Base-by-base conservation (phyloP, 2,888 invertebrate species). In the Oegoconia quadripuncta region DNA sequence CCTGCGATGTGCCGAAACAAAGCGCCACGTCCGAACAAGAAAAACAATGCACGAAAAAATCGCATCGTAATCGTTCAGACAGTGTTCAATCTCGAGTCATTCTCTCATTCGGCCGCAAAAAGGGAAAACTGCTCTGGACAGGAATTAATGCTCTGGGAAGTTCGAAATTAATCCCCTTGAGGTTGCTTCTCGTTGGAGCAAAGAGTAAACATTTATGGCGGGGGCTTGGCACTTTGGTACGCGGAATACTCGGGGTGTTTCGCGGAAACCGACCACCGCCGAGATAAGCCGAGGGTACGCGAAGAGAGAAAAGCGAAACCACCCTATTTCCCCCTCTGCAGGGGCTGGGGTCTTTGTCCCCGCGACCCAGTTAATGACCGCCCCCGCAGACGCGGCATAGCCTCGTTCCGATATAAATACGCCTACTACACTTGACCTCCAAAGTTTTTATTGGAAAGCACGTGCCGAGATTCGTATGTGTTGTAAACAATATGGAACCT, bases 401-500 rank as follows among this genome's bases (percentile, higher is more conserved):
- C 78, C 84, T 79, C 80, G 82, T 72, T 73, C 61, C 74, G 81
- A 82, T 83, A 87, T 86, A 87, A 84, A 86, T 84, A 83, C 83
- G 80, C 84, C 83, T 81, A 83, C 84, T 86, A 86, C 86, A 86
- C 86, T 87, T 87, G 86, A 87, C 86, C 86, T 86, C 84, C 74
- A 86, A 86, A 84, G 79, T 84, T 87, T 86, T 86, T 86, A 84
- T 86, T 83, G 80, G 75, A 82, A 81, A 81, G 69, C 84, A 84
- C 81, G 83, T 81, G 82, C 77, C 68, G 69, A 77, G 74, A 78
- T 66, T n/a, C 69, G 72, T 68, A 63, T 73, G 59, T 69, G 64
- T 73, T 73, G 75, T 75, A 77, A 81, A 80, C 74, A 76, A 71
- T 74, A 64, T 50, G 38, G 42, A 31, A 42, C 40, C 8, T 40